Evolutionary conservation across 2,113 vertebrate genomes (phyloP).

Genomic region (Nanorana parkeri): DNA sequence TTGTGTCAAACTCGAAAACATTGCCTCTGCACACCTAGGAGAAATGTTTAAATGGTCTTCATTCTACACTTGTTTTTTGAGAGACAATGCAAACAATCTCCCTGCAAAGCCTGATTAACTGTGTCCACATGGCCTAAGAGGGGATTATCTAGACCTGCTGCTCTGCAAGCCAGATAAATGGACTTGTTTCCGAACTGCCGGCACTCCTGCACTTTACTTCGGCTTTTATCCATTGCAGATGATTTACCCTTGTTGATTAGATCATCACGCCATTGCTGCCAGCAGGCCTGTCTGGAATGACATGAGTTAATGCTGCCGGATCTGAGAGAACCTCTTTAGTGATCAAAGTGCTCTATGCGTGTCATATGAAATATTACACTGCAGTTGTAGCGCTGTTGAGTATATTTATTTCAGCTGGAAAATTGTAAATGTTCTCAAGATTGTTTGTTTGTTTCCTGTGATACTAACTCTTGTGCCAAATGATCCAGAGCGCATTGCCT

Average conservation of each 20-base stretch:
- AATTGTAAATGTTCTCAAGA: neutral
- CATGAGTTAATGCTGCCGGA: neutral
- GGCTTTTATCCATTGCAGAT: neutral
- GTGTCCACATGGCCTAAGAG: conserved; percentile 51
- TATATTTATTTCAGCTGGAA: neutral
- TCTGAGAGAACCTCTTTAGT: neutral
- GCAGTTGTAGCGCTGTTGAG: neutral
- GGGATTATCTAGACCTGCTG: conserved; percentile 42
- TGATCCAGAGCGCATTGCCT: neutral
- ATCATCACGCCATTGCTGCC: neutral
- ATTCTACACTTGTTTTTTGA: conserved; percentile 44
- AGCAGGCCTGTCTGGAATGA: neutral
- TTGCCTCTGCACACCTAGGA: neutral
- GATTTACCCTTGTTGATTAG: neutral
- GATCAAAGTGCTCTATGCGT: neutral
- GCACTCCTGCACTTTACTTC: conserved; percentile 2
- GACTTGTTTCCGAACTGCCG: neutral
- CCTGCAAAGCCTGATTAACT: conserved; percentile 38
- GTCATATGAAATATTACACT: neutral
- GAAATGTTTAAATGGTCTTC: conserved; percentile 26
- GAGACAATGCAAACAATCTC: conserved; percentile 41
- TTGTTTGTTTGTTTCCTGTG: neutral
- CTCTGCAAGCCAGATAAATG: conserved; percentile 37
- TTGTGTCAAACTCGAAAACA: neutral
- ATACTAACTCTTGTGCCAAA: too few species aligned